These are phyloP conservation scores for Philopedon plagiatum DNA, from an alignment of 2,888 invertebrate species.

Conservation along the genomic window DNA sequence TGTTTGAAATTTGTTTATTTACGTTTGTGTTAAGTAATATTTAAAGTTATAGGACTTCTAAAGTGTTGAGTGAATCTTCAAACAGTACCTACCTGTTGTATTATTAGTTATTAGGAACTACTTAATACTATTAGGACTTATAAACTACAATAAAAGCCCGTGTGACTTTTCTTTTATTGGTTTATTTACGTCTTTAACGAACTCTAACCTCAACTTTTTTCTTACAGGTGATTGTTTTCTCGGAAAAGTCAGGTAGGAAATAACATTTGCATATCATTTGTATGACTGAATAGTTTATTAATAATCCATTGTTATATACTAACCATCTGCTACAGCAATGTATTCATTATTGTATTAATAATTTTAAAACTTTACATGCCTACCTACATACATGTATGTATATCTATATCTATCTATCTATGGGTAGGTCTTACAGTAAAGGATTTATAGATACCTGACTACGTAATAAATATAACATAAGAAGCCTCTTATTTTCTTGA, in stretches of 20 bases:
- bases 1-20: slow-evolving; percentile 25
- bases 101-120: too few species aligned
- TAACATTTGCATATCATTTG: neutral
- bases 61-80: neutral
- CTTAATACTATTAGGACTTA: neutral
- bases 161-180: neutral
- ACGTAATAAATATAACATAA: too few species aligned
- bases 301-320: neutral
- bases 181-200: neutral
- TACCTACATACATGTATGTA: too few species aligned
- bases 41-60: neutral
- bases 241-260: neutral
- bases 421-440: too few species aligned
- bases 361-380: too few species aligned
- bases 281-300: neutral
- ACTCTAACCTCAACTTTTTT: slow-evolving; percentile 1
- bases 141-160: neutral
- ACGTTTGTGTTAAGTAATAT: neutral
- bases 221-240: neutral
- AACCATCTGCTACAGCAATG: neutral
- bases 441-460: too few species aligned
- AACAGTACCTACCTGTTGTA: neutral
- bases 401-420: too few species aligned
- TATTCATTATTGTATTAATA: too few species aligned
- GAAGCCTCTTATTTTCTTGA: too few species aligned